Evolutionary conservation across 2,113 vertebrate species (phyloP).

Genomic region (Coptodon rendalli): DNA sequence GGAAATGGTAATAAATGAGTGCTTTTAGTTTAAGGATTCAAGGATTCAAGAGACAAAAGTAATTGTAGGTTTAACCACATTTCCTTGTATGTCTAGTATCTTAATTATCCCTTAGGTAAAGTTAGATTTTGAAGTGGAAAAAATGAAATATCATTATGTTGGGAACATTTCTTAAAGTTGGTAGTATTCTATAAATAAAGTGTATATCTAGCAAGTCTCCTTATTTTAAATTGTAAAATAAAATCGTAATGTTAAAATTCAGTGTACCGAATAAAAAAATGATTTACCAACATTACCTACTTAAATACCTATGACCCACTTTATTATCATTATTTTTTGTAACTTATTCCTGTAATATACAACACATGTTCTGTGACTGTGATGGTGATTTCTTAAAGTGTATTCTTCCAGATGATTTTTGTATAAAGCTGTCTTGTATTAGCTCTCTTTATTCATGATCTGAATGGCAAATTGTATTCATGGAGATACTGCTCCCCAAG

Average conservation of each 20-base stretch:
- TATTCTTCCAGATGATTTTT: neutral
- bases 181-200: neutral
- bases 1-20: neutral
- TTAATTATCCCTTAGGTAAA: neutral
- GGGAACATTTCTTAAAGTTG: neutral
- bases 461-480: constrained; percentile 46
- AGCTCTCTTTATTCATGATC: constrained; percentile 42
- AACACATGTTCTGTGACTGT: neutral
- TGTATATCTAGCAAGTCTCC: neutral
- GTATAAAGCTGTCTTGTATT: constrained; percentile 21
- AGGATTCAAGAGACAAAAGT: neutral
- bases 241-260: neutral
- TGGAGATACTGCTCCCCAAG: constrained; percentile 17
- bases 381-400: neutral
- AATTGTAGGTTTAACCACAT: neutral
- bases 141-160: neutral
- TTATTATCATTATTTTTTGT: neutral
- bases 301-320: neutral
- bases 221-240: neutral
- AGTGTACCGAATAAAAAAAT: neutral
- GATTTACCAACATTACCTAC: neutral
- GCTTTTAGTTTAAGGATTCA: neutral
- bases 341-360: neutral
- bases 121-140: neutral
- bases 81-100: neutral